These are phyloP conservation scores for Belonocnema kinseyi DNA, from an alignment of 1,140 invertebrate species.

Conservation along the genomic window DNA sequence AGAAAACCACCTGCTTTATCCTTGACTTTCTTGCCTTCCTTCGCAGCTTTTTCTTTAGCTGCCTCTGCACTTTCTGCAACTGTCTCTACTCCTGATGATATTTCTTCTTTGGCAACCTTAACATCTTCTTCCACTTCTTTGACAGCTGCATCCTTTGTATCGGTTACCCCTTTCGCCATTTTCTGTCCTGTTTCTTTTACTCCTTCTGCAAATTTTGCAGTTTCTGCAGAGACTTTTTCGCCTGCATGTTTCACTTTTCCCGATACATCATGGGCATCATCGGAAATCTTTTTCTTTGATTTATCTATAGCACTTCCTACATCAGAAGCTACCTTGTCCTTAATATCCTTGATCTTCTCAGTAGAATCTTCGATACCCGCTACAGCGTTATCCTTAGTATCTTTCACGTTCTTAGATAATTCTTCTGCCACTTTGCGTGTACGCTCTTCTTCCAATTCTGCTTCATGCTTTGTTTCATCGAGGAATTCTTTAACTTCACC, in stretches of 20 bases:
- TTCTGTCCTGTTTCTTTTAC: slow-evolving; percentile 42
- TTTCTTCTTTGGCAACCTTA: slow-evolving; percentile 34
- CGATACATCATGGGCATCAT: slow-evolving; percentile 46
- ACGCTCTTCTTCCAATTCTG: slow-evolving; percentile 14
- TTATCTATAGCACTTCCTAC: slow-evolving; percentile 45
- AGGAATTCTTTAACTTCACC: slow-evolving; percentile 40
- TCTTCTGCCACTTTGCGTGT: slow-evolving; percentile 39
- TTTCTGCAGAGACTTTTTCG: slow-evolving; percentile 43
- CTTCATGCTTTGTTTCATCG: slow-evolving; percentile 38
- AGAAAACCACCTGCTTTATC: slow-evolving; percentile 42
- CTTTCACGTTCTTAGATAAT: slow-evolving; percentile 53
- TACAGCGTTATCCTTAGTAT: slow-evolving; percentile 60
- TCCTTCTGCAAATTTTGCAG: slow-evolving; percentile 60
- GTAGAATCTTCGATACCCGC: slow-evolving; percentile 63
- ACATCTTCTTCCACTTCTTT: not conserved
- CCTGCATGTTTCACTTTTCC: slow-evolving; percentile 45
- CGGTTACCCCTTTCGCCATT: not conserved
- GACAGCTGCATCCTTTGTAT: slow-evolving; percentile 31
- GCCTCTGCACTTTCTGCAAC: slow-evolving; percentile 27
- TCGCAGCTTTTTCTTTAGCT: slow-evolving; percentile 31
- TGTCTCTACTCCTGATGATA: not conserved
- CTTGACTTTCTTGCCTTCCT: slow-evolving; percentile 40
- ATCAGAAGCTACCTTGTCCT: slow-evolving; percentile 2
- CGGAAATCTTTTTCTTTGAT: slow-evolving; percentile 64
- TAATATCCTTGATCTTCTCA: slow-evolving; percentile 40